Evolutionary conservation across 2,888 invertebrate genomes (phyloP).

Genomic region (Callosobruchus maculatus): DNA sequence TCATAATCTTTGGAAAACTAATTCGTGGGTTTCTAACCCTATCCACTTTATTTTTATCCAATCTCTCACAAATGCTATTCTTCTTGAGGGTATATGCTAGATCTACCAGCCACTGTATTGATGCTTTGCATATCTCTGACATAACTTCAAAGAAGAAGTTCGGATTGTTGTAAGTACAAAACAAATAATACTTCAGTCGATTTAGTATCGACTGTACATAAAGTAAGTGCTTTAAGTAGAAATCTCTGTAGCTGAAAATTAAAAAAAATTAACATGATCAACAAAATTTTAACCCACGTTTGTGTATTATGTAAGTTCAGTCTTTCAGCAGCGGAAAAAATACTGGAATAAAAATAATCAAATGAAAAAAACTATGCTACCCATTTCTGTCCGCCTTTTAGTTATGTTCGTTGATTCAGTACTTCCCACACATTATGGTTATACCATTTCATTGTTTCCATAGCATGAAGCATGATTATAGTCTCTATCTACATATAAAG

Average conservation of each 20-base stretch:
- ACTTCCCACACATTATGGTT: too few relatives aligned
- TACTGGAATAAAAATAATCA: too few relatives aligned
- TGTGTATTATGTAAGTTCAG: too few relatives aligned
- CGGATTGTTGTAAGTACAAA: slow-evolving; percentile 60
- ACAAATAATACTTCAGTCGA: slow-evolving; percentile 63
- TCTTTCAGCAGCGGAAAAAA: too few relatives aligned
- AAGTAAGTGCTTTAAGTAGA: slow-evolving; percentile 77
- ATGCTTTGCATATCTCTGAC: slow-evolving; percentile 52
- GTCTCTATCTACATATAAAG: too few relatives aligned
- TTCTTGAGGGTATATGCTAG: not conserved
- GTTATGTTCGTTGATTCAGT: too few relatives aligned
- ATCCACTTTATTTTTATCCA: not conserved
- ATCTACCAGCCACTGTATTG: slow-evolving; percentile 26
- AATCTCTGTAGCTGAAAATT: slow-evolving; percentile 42
- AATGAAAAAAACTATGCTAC: too few relatives aligned
- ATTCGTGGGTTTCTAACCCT: not conserved
- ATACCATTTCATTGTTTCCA: too few relatives aligned
- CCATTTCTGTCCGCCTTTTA: too few relatives aligned
- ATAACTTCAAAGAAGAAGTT: slow-evolving; percentile 52
- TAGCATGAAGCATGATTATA: too few relatives aligned
- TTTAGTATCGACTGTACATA: slow-evolving; percentile 70
- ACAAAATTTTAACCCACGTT: too few relatives aligned
- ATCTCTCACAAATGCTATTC: not conserved
- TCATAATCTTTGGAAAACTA: not conserved
- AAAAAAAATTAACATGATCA: slow-evolving; percentile 1